Conservation (phyloP, 2,888 invertebrate species). For the Lymantria monacha region DNA sequence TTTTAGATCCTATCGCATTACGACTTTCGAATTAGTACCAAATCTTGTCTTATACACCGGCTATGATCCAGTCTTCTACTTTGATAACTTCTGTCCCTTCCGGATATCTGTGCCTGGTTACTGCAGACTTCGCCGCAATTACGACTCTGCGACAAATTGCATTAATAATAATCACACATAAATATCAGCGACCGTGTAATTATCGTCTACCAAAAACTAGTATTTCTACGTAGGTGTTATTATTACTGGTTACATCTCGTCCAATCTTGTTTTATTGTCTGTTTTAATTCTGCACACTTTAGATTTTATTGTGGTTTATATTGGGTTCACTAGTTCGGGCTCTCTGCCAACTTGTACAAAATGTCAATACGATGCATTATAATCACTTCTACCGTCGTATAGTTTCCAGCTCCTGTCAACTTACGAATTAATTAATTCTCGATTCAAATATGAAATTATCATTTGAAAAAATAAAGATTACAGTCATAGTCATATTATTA, state of each 20-base stretch:
- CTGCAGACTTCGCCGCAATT: too few relatives aligned
- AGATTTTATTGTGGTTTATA: slow-evolving; percentile 63
- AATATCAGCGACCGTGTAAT: too few relatives aligned
- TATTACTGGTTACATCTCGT: slow-evolving; percentile 52
- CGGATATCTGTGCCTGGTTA: too few relatives aligned
- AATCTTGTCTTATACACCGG: too few relatives aligned
- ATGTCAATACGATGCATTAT: slow-evolving; percentile 79
- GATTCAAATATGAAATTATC: slow-evolving; percentile 1
- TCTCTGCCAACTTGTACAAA: slow-evolving; percentile 62
- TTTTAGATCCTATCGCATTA: too few relatives aligned
- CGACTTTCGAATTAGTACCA: too few relatives aligned
- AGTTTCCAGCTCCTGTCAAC: slow-evolving; percentile 39
- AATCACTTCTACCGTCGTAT: slow-evolving; percentile 48
- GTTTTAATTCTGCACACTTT: slow-evolving; percentile 61
- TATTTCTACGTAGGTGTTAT: slow-evolving; percentile 25
- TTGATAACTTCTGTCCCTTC: too few relatives aligned
- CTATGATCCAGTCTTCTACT: too few relatives aligned
- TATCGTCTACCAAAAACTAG: slow-evolving; percentile 3
- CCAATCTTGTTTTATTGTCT: slow-evolving; percentile 51
- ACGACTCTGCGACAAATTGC: too few relatives aligned
- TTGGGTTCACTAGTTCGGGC: slow-evolving; percentile 62
- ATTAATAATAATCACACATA: too few relatives aligned
- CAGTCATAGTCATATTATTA: too few relatives aligned
- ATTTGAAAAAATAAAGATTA: neutral
- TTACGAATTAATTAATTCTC: slow-evolving; percentile 11